phyloP scores from a whole-genome alignment of 2,888 invertebrate species.

The Sthenelais limicola region DNA sequence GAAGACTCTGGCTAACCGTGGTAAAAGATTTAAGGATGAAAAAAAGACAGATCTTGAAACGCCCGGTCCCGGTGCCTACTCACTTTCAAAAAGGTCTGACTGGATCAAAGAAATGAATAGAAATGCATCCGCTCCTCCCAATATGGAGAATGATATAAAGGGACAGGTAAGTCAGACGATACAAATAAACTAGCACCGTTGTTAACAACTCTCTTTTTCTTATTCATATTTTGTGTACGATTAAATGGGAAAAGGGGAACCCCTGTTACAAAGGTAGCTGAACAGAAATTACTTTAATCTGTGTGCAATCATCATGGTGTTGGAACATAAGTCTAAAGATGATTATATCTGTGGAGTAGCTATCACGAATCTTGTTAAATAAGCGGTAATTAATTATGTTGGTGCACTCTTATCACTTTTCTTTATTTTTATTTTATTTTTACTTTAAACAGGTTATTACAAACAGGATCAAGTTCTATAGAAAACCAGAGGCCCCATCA shows the following conservation, averaged over 20 bases:
- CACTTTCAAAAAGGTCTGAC: conserved; percentile 50
- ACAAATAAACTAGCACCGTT: no score
- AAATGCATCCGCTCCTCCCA: conserved; percentile 25
- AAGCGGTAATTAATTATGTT: no score
- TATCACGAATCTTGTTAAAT: no score
- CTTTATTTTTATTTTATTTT: background rate
- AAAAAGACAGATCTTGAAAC: conserved; percentile 50
- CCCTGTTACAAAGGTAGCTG: no score
- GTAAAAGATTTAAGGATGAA: conserved; percentile 61
- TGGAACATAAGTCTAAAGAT: no score
- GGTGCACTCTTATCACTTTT: background rate
- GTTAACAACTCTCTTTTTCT: no score
- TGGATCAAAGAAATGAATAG: conserved; percentile 48
- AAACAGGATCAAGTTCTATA: conserved; percentile 65
- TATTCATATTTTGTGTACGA: no score
- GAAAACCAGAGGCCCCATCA: conserved; percentile 71
- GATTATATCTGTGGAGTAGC: no score
- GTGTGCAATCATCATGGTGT: no score
- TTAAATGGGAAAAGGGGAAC: no score
- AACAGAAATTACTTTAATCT: no score
- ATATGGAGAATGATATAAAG: background rate
- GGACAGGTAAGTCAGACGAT: conserved; percentile 1
- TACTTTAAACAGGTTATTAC: no score
- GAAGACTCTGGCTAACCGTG: conserved; percentile 63
- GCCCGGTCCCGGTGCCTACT: conserved; percentile 67